Base-by-base conservation (phyloP, 1,140 invertebrate species). In the Drosophila novamexicana region DNA sequence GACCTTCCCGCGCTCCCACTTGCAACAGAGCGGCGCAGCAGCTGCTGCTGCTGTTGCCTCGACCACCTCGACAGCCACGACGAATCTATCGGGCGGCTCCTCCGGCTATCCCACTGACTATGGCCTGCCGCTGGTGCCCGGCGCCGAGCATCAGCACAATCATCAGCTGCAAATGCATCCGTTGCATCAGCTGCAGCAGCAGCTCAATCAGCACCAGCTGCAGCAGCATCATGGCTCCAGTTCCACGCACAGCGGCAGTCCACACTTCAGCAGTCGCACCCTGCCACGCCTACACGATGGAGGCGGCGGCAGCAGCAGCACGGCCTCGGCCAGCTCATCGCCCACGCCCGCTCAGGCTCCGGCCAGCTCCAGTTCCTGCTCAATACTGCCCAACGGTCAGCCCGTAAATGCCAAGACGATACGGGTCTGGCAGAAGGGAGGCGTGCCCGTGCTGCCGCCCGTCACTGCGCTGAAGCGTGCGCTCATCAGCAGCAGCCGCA, bases 351-450 rank as follows among this genome's bases (percentile, higher is more conserved):
- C 40, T 1, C 9, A 47, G 10, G 54, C 61, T 9, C 47, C 52
- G 52, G 57, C 56, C 53, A 65, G 71, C 44, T 79, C 78, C 67
- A 81, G 81, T 68, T 82, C 85, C 81, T 79, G 88, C 70, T 81
- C 86, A 47, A 91, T 91, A 59, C 54, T 89, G 57, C 81, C 91
- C 45, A 91, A 91, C 91, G 91, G 85, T 6, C 85, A 90, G 54
- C 93, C 93, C 32, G 93, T 93, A 39, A 94, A 94, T 81, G 95
- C 96, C 47, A 96, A 96, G 91, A 96, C 96, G 65, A 94, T 97
- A 81, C 94, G 96, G 36, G 96, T 97, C 61, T 97, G 96, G 96
- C 96, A 97, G 85, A 95, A 96, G 54, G 96, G 96, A 63, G 95
- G 94, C 16, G 95, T 96, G 45, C 96, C 96, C 45, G 96, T 97